A percentile compares a stretch with the other conserved stretches of the same genome.
Evolutionary conservation across 1,140 invertebrate species (phyloP).

Genomic region (fruit fly (Drosophila melanogaster)): DNA sequence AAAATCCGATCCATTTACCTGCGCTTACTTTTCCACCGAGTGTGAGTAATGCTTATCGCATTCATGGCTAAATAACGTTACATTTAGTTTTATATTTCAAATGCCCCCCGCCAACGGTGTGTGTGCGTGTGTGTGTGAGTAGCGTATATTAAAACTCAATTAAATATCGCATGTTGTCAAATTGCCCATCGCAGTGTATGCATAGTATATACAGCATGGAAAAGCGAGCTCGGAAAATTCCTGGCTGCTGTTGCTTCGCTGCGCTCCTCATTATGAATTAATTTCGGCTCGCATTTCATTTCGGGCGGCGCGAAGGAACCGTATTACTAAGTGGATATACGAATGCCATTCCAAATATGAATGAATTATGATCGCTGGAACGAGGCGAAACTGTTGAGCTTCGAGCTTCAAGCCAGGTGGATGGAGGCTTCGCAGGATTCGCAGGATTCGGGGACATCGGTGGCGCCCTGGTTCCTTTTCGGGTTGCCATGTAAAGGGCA

Average conservation of each 20-base stretch:
- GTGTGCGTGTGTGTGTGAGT: constrained; percentile 1
- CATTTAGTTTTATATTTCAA: constrained; percentile 41
- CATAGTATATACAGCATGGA: constrained; percentile 20
- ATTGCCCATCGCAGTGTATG: constrained; percentile 45
- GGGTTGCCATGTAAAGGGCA: constrained; percentile 73
- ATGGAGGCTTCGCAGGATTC: not conserved
- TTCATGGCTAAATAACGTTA: constrained; percentile 58
- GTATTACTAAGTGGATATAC: constrained; percentile 62
- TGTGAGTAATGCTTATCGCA: constrained; percentile 44
- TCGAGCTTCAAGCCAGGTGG: not conserved
- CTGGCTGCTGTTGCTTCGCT: constrained; percentile 18
- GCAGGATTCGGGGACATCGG: not conserved
- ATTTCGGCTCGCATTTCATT: constrained; percentile 69
- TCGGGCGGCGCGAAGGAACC: constrained; percentile 4
- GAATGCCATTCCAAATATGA: constrained; percentile 67
- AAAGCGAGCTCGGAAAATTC: constrained; percentile 12
- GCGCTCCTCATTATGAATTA: constrained; percentile 72
- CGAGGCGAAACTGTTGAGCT: constrained; percentile 53
- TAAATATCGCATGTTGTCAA: constrained; percentile 76
- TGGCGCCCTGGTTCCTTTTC: constrained; percentile 1
- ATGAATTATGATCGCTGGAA: constrained; percentile 72
- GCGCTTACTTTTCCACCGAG: constrained; percentile 16
- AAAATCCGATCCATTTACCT: constrained; percentile 40
- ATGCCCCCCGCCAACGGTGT: constrained; percentile 1
- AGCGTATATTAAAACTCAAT: constrained; percentile 69